phyloP scores from a whole-genome alignment of 2,888 invertebrate species.

The Standfussiana lucernea region DNA sequence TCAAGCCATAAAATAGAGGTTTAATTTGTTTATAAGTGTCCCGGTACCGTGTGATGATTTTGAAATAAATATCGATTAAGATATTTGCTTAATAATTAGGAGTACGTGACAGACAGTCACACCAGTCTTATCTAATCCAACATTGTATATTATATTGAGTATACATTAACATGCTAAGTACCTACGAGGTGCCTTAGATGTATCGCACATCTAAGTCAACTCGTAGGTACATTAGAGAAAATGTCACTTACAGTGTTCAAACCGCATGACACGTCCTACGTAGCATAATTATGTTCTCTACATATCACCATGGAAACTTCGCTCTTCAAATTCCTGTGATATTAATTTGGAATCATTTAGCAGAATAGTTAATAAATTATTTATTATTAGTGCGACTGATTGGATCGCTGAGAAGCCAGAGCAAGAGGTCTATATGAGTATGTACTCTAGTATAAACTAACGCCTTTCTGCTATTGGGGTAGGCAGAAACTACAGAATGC shows the following conservation, averaged over 20 bases:
- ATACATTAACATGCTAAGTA: not conserved
- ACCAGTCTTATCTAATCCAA: too few species aligned
- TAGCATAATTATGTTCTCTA: conserved; percentile 15
- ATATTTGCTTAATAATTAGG: too few species aligned
- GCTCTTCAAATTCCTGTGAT: not conserved
- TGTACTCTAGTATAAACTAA: not conserved
- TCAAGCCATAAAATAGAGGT: too few species aligned
- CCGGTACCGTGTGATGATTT: too few species aligned
- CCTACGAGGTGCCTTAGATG: too few species aligned
- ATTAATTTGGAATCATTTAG: not conserved
- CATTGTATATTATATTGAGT: not conserved
- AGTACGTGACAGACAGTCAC: too few species aligned
- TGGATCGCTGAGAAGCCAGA: not conserved
- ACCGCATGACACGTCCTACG: conserved; percentile 2
- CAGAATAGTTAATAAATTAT: not conserved
- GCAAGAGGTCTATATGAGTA: not conserved
- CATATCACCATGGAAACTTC: not conserved
- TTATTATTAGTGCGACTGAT: not conserved
- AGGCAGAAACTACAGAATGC: not conserved
- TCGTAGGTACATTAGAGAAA: not conserved
- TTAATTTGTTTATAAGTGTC: too few species aligned
- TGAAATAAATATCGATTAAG: too few species aligned
- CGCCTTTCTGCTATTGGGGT: not conserved
- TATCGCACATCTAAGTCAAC: not conserved
- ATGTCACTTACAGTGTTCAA: conserved; percentile 6